Conservation (phyloP, 2,113 vertebrate species). For the Rhinoderma darwinii region DNA sequence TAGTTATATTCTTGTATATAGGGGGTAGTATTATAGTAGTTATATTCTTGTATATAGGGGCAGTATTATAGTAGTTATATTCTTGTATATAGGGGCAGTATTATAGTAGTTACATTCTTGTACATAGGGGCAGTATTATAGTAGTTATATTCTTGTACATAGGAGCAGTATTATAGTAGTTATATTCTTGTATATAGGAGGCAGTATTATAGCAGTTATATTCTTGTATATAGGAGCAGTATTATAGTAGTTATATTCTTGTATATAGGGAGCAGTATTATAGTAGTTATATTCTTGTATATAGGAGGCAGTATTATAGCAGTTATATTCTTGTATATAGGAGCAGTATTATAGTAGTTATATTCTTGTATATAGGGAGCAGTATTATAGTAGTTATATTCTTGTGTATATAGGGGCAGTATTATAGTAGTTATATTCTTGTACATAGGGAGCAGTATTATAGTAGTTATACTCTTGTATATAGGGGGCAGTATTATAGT, state of each 20-base stretch:
- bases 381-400: conserved; percentile 28
- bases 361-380: background rate
- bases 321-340: background rate
- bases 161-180: too few species aligned
- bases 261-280: background rate
- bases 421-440: conserved; percentile 14
- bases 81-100: conserved; percentile 12
- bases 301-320: conserved; percentile 6
- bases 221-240: background rate
- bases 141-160: too few species aligned
- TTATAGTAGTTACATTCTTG: background rate
- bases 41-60: too few species aligned
- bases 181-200: background rate
- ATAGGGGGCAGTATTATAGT: background rate
- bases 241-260: conserved; percentile 16
- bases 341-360: background rate
- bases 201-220: background rate
- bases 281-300: conserved; percentile 17
- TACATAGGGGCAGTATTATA: background rate
- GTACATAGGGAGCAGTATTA: background rate
- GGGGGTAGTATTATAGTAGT: too few species aligned
- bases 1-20: conserved; percentile 11
- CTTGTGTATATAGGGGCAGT: conserved; percentile 1
- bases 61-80: conserved; percentile 23
- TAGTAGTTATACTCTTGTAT: background rate